These are phyloP conservation scores for Sesamia nonagrioides DNA, from an alignment of 1,140 invertebrate species.

Conservation along the genomic window DNA sequence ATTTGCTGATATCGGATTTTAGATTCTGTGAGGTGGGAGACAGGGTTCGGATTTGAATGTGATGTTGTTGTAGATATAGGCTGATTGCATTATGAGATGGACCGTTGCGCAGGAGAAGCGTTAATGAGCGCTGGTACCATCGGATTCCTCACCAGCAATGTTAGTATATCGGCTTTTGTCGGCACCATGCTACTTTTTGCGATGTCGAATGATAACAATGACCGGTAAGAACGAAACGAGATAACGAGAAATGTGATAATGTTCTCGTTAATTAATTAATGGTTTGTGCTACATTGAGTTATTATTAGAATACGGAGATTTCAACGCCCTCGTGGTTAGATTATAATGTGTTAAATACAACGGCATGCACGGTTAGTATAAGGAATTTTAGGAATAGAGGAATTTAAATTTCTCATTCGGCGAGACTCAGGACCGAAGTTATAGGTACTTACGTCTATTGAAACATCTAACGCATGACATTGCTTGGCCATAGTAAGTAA, in stretches of 20 bases:
- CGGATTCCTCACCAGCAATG: slow-evolving; percentile 80
- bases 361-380: not conserved
- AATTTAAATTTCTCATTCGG: not conserved
- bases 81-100: slow-evolving; percentile 44
- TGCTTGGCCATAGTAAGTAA: too few species aligned
- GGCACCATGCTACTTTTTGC: slow-evolving; percentile 82
- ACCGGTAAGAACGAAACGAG: slow-evolving; percentile 79
- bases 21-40: not conserved
- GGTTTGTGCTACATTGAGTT: slow-evolving; percentile 52
- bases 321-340: not conserved
- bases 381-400: not conserved
- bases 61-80: slow-evolving; percentile 48
- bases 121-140: slow-evolving; percentile 80
- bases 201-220: slow-evolving; percentile 85
- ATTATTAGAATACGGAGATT: slow-evolving; percentile 49
- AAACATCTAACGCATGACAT: too few species aligned
- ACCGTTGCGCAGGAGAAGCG: slow-evolving; percentile 69
- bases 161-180: slow-evolving; percentile 84
- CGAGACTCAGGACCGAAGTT: too few species aligned
- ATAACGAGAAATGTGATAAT: slow-evolving; percentile 81
- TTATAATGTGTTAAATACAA: not conserved
- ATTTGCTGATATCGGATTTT: slow-evolving; percentile 4
- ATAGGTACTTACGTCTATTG: too few species aligned
- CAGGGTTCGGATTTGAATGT: slow-evolving; percentile 44
- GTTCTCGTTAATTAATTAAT: slow-evolving; percentile 80